phyloP scores from a whole-genome alignment of 2,888 invertebrate genomes.

The Tuberolachnus salignus region DNA sequence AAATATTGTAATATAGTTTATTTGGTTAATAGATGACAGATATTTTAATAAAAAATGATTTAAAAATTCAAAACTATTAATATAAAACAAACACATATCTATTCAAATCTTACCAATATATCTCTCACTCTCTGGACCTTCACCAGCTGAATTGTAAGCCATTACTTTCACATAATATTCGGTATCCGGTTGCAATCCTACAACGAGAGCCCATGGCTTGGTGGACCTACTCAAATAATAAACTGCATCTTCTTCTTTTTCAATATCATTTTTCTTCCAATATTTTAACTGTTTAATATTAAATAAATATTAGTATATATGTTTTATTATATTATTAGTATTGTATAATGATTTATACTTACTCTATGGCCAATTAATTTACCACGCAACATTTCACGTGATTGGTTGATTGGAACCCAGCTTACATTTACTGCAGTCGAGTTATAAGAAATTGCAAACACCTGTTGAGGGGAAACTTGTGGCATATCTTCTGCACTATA shows the following conservation, averaged over 20 bases:
- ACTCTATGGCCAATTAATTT: constrained; percentile 89
- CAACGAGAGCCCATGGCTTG: constrained; percentile 85
- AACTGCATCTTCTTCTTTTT: constrained; percentile 73
- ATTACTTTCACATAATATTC: constrained; percentile 93
- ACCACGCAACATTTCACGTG: constrained; percentile 82
- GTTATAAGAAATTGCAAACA: constrained; percentile 80
- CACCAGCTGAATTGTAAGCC: constrained; percentile 95
- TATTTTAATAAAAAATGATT: too few species aligned
- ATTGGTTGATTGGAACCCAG: constrained; percentile 86
- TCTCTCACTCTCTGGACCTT: constrained; percentile 92
- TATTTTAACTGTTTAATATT: constrained; percentile 76
- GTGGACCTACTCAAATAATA: constrained; percentile 85
- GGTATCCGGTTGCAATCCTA: constrained; percentile 89
- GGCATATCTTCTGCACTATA: constrained; percentile 93
- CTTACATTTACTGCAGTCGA: constrained; percentile 91
- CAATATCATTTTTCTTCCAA: constrained; percentile 76
- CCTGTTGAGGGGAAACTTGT: constrained; percentile 83
- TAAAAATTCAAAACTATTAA: neutral
- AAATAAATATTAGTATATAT: neutral
- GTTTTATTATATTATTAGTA: neutral
- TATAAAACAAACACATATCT: too few species aligned
- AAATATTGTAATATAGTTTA: too few species aligned
- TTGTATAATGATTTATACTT: constrained; percentile 60
- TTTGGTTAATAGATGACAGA: too few species aligned
- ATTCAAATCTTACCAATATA: constrained; percentile 68